Base-by-base conservation (phyloP, 2,888 invertebrate genomes). In the Tiliacea aurago region DNA sequence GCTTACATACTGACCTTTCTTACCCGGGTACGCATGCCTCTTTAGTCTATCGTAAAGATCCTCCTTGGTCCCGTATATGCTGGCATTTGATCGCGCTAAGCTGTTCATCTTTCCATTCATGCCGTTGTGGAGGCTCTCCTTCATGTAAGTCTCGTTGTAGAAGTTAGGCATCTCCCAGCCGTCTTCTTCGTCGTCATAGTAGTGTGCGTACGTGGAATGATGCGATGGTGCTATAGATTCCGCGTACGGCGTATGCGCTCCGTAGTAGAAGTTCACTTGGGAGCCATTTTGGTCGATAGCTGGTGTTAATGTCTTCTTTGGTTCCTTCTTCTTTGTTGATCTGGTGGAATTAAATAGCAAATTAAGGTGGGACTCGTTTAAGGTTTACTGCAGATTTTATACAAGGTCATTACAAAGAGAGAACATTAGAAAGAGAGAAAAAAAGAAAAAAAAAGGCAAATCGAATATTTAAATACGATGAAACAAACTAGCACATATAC, bases 161-260 rank as follows among this genome's bases (percentile, higher is more conserved):
- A 99, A 99, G 94, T 99, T 99, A 0, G 99, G 99, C 99, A 99
- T 99, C 92, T 99, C 99, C 99, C 99, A 99, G 63, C 99, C 99
- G 89, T 99, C 99, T 94, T 99, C 99, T 91, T 99, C 99, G 87
- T 99, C 99, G 91, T 99, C 99, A 88, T 99, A 99, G 93, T 99
- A 99, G 92, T 99, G 99, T 6, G 99, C 99, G 93, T 99, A 99
- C 0, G 99, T 99, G 64, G 99, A 99, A 91, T 99, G 99, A 94
- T 99, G 99, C 10, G 99, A 99, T 1, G 99, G 99, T 0, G 99
- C 99, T 87, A 99, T 99, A 71, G 98, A 99, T 93, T 99, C 99
- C 65, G 99, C 99, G 94, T 99, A 99, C 0, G 99, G 99, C 9
- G 99, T 99, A 70, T 98, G 98, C 1, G 99, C 99, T 81, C 99